Percentiles rank a stretch among this genome's conserved stretches.
Conservation (phyloP, 92 coral and sea anemone species). For the Pocillopora meandrina region DNA sequence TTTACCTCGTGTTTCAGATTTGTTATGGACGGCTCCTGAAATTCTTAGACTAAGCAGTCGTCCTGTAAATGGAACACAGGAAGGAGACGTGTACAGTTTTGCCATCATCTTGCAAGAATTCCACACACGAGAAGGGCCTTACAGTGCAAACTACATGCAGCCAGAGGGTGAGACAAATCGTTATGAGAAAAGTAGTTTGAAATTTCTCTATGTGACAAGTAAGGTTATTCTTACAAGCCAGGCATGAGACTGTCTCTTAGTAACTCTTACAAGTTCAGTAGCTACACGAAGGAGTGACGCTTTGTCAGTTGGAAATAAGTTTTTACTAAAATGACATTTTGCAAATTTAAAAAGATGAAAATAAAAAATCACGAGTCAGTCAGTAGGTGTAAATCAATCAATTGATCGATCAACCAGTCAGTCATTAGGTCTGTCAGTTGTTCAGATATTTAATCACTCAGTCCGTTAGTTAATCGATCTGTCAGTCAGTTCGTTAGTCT, state of each 20-base stretch:
- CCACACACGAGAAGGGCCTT: constrained; percentile 92
- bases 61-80: constrained; percentile 78
- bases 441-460: neutral
- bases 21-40: constrained; percentile 94
- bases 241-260: neutral
- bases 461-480: neutral
- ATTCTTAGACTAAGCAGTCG: constrained; percentile 65
- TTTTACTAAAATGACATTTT: too few relatives aligned
- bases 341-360: too few relatives aligned
- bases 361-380: too few relatives aligned
- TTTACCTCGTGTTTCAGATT: constrained; percentile 44
- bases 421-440: neutral
- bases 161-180: constrained; percentile 61
- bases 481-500: neutral
- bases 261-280: too few relatives aligned
- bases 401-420: neutral
- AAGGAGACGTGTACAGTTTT: constrained; percentile 94
- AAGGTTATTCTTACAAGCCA: neutral
- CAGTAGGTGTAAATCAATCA: too few relatives aligned
- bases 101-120: constrained; percentile 89
- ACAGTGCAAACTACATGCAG: constrained; percentile 79
- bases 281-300: too few relatives aligned
- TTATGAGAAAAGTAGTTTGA: neutral
- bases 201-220: too few relatives aligned
- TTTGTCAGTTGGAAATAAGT: too few relatives aligned